Evolutionary conservation across 2,113 vertebrate genomes (phyloP).

Genomic region (Egretta garzetta): DNA sequence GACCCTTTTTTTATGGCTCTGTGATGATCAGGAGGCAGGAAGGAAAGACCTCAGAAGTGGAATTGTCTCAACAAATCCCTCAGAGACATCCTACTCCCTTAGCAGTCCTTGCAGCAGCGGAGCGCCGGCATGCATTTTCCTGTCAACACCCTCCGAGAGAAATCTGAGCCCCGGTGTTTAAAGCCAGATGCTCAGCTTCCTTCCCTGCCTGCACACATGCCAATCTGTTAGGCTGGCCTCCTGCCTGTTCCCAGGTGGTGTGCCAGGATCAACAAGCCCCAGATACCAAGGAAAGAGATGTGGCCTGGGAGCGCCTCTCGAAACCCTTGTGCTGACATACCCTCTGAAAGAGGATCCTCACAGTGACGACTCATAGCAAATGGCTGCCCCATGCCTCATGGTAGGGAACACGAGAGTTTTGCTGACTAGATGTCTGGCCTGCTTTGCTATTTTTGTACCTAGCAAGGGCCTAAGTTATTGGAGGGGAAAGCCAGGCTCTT

Average conservation of each 20-base stretch:
- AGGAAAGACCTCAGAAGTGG: neutral
- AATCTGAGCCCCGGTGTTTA: neutral
- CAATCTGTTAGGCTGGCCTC: conserved; percentile 26
- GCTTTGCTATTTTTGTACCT: neutral
- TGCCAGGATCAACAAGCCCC: conserved; percentile 40
- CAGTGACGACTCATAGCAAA: neutral
- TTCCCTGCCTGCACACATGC: conserved; percentile 21
- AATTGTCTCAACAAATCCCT: neutral
- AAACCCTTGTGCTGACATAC: neutral
- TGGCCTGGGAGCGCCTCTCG: neutral
- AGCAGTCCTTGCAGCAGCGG: neutral
- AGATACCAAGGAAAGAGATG: conserved; percentile 1
- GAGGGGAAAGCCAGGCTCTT: neutral
- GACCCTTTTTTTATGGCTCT: neutral
- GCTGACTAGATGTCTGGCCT: neutral
- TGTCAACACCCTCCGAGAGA: conserved; percentile 30
- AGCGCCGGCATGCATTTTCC: neutral
- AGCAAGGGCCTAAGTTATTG: neutral
- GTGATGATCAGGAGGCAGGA: neutral
- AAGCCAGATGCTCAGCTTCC: conserved; percentile 27
- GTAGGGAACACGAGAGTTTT: neutral
- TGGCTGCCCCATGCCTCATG: neutral
- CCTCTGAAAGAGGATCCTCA: neutral
- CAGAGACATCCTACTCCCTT: neutral
- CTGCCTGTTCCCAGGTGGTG: conserved; percentile 42